These are phyloP conservation scores for Drosophila pandora DNA, from an alignment of 1,140 invertebrate species.

Conservation along the genomic window DNA sequence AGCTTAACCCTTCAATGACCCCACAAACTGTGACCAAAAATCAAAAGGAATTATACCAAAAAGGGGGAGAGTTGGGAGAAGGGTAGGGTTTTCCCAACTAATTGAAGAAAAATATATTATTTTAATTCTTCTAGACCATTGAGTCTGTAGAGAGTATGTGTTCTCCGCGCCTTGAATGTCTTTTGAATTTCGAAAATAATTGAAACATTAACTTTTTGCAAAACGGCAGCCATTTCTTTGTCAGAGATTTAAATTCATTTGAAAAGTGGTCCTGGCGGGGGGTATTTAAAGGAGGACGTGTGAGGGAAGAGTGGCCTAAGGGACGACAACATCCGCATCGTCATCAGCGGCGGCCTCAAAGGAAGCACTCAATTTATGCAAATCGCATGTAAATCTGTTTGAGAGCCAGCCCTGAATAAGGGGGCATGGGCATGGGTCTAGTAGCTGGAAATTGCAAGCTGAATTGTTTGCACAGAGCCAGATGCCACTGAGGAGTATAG, in stretches of 20 bases:
- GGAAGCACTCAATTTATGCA: conserved; percentile 82
- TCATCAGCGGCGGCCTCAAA: conserved; percentile 64
- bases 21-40: conserved; percentile 46
- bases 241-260: conserved; percentile 81
- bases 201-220: conserved; percentile 79
- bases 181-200: conserved; percentile 55
- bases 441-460: conserved; percentile 35
- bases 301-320: conserved; percentile 30
- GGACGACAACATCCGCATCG: conserved; percentile 43
- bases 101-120: not conserved
- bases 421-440: not conserved
- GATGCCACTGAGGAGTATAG: conserved; percentile 27
- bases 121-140: not conserved
- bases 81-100: too few species aligned
- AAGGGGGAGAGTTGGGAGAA: not conserved
- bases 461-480: conserved; percentile 35
- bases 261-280: conserved; percentile 1
- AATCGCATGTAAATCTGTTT: conserved; percentile 82
- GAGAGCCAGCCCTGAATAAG: conserved; percentile 41
- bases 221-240: conserved; percentile 68
- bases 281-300: conserved; percentile 3
- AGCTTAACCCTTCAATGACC: conserved; percentile 43
- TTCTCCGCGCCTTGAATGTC: not conserved
- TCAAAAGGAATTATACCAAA: conserved; percentile 44
- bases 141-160: not conserved